Evolutionary conservation across 2,888 invertebrate genomes (phyloP).

Genomic region (Ceraclea dissimilis): DNA sequence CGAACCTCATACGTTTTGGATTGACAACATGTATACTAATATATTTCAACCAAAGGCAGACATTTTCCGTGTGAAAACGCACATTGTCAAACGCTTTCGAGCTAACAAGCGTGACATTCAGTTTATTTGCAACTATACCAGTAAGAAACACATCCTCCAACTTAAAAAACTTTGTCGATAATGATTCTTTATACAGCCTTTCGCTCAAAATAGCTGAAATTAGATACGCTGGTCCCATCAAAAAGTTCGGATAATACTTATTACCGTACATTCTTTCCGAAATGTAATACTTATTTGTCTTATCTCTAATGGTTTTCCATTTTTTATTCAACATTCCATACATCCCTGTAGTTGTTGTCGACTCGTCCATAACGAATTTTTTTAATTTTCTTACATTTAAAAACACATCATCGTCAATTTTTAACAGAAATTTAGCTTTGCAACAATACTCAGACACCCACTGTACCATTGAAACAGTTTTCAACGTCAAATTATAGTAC

Average conservation of each 20-base stretch:
- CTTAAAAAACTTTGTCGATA: constrained; percentile 67
- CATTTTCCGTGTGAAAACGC: constrained; percentile 32
- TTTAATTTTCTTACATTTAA: constrained; percentile 71
- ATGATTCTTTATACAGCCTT: constrained; percentile 61
- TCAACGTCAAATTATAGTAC: constrained; percentile 75
- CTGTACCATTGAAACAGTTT: constrained; percentile 74
- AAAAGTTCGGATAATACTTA: constrained; percentile 75
- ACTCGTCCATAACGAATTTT: constrained; percentile 55
- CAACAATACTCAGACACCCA: constrained; percentile 75
- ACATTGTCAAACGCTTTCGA: constrained; percentile 75
- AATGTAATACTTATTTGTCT: constrained; percentile 83
- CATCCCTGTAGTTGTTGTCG: constrained; percentile 59
- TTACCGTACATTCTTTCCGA: constrained; percentile 68
- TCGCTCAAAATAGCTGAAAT: constrained; percentile 66
- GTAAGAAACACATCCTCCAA: constrained; percentile 90
- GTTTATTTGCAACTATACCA: constrained; percentile 73
- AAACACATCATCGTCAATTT: constrained; percentile 87
- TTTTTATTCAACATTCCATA: constrained; percentile 76
- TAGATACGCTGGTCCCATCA: constrained; percentile 90
- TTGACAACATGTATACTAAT: neutral
- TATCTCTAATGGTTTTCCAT: constrained; percentile 80
- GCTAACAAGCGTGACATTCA: constrained; percentile 61
- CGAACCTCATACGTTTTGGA: neutral
- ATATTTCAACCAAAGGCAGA: neutral
- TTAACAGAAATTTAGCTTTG: constrained; percentile 65